Base-by-base conservation (phyloP, 2,888 invertebrate genomes). In the Cryptus viduatorius region DNA sequence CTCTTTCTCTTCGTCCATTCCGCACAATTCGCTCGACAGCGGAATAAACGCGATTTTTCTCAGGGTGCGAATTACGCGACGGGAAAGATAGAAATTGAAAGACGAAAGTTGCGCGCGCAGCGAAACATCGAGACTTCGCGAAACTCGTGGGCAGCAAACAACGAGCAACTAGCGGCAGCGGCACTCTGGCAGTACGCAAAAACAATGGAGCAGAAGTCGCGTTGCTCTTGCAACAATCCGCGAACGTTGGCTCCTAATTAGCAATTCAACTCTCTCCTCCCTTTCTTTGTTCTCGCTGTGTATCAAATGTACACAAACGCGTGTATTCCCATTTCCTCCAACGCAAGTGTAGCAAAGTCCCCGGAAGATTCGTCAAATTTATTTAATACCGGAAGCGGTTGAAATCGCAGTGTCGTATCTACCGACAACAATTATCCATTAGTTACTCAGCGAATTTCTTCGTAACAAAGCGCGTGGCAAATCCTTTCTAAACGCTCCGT, bases 261-360 rank as follows among this genome's bases (percentile, higher is more conserved):
- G 82, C 82, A 59, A 85, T 85, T 85, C 84, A 85, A 82, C 82
- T 85, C 84, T 85, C 84, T 84, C 84, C 79, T 85, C 82, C 84
- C 82, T 82, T 85, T 85, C 82, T 79, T 84, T 79, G 79, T 85
- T 85, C 71, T 73, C 79, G 48, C 79, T 14, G 79, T 75, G 79
- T 75, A 79, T 67, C 73, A 79, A 84, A 84, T 82, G 5, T 65
- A 72, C 71, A 50, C 78, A 50, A 72, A 69, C 53, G 77, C 61
- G n/a, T 75, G 44, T 46, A 53, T 42, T 37, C 8, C 37, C 7
- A 37, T 37, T 37, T 37, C 59, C 59, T 14, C 29, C 4, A 59
- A 48, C 31, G 0, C 16, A 44, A 16, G 2, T 19, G 12, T 12
- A 48, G 29, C 61, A 29, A 16, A 71, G 4, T 29, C 46, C 50